phyloP scores from a whole-genome alignment of 1,140 invertebrate species.

The Heliconius congener region DNA sequence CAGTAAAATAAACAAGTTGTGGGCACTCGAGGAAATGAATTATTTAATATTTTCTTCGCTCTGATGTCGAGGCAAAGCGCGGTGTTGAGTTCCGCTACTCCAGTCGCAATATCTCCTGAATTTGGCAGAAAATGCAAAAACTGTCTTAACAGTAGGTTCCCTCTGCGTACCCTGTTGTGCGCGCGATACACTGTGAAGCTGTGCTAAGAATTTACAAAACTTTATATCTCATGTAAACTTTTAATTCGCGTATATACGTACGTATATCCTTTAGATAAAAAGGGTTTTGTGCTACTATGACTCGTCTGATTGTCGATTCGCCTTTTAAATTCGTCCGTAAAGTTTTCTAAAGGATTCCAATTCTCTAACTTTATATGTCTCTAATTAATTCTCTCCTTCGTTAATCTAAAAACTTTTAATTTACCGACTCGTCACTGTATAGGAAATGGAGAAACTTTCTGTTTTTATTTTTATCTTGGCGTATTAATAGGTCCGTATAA shows the following conservation, averaged over 20 bases:
- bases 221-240: no score
- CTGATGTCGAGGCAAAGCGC: no score
- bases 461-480: not conserved
- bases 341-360: constrained; percentile 43
- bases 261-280: not conserved
- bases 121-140: no score
- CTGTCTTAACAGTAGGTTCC: no score
- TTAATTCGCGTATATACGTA: not conserved
- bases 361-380: constrained; percentile 44
- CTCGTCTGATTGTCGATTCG: constrained; percentile 36
- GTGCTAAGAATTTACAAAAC: no score
- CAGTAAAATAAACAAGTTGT: no score
- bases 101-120: no score
- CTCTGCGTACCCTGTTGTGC: no score
- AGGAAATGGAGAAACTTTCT: not conserved
- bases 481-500: not conserved
- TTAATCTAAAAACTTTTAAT: constrained; percentile 56
- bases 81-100: no score
- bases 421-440: constrained; percentile 2
- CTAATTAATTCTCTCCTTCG: constrained; percentile 64
- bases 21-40: no score
- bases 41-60: no score
- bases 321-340: constrained; percentile 36
- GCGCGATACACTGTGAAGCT: no score
- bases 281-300: constrained; percentile 8